Conservation (phyloP, 2,888 invertebrate genomes). For the Escarpia spicata region DNA sequence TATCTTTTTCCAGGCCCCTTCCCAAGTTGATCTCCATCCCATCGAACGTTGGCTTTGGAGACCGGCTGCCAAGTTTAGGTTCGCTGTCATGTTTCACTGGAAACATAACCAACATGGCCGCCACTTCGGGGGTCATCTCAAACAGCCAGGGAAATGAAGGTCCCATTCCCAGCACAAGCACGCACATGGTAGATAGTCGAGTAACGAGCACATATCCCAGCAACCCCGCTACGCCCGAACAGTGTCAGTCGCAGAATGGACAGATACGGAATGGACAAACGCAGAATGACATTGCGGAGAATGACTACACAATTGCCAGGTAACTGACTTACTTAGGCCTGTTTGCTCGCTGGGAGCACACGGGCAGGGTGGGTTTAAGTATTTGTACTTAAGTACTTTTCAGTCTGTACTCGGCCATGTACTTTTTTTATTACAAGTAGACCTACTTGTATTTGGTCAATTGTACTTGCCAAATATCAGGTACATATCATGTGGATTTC, state of each 20-base stretch:
- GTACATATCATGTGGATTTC: too few species aligned
- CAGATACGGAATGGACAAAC: not conserved
- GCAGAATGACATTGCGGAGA: not conserved
- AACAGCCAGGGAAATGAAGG: not conserved
- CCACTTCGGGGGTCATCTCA: not conserved
- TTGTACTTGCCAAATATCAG: too few species aligned
- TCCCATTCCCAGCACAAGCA: not conserved
- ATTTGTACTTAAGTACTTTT: too few species aligned
- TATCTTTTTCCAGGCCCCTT: constrained; percentile 18
- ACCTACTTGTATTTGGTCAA: too few species aligned
- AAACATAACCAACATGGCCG: constrained; percentile 3
- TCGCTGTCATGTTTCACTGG: not conserved
- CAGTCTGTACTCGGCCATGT: too few species aligned
- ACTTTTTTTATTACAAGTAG: too few species aligned
- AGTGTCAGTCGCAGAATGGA: not conserved
- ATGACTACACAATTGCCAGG: constrained; percentile 27
- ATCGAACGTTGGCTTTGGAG: constrained; percentile 38
- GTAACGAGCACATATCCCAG: constrained; percentile 33
- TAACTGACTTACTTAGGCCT: not conserved
- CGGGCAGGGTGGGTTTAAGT: too few species aligned
- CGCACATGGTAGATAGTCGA: constrained; percentile 22
- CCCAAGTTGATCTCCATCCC: constrained; percentile 38
- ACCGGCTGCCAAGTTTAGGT: constrained; percentile 30
- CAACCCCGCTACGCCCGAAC: constrained; percentile 31
- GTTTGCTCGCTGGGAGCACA: not conserved